These are phyloP conservation scores for Zelostemma sp. DNA, from an alignment of 1,140 invertebrate genomes.

Conservation along the genomic window DNA sequence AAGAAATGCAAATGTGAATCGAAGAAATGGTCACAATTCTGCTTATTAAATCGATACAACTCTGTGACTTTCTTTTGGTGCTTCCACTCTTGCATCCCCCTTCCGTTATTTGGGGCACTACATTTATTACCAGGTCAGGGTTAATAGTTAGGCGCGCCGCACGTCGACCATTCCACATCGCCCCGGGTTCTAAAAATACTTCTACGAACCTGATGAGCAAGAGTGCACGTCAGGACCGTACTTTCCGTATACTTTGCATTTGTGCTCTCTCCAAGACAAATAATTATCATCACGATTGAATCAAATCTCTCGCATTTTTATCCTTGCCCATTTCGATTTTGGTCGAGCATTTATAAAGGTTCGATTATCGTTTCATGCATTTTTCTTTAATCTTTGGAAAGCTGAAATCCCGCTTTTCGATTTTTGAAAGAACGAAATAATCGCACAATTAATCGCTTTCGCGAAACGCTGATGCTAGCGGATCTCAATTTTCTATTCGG, in stretches of 20 bases:
- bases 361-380: too few relatives aligned
- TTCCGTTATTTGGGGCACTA: constrained; percentile 46
- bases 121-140: constrained; percentile 68
- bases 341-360: too few relatives aligned
- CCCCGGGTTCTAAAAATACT: constrained; percentile 61
- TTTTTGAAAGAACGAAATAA: too few relatives aligned
- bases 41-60: constrained; percentile 36
- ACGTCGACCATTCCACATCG: constrained; percentile 51
- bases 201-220: constrained; percentile 50
- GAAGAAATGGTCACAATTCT: constrained; percentile 30
- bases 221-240: constrained; percentile 33
- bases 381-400: too few relatives aligned
- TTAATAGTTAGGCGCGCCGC: constrained; percentile 63
- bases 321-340: too few relatives aligned
- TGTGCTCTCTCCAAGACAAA: constrained; percentile 12
- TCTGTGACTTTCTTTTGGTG: constrained; percentile 22
- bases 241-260: constrained; percentile 12
- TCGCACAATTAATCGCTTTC: too few relatives aligned
- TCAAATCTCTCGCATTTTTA: constrained; percentile 20
- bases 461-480: too few relatives aligned
- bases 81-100: constrained; percentile 16
- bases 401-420: too few relatives aligned
- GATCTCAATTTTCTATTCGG: too few relatives aligned
- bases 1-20: constrained; percentile 17
- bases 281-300: constrained; percentile 31